phyloP scores from a whole-genome alignment of 2,888 invertebrate species.

The Dasypogon diadema region DNA sequence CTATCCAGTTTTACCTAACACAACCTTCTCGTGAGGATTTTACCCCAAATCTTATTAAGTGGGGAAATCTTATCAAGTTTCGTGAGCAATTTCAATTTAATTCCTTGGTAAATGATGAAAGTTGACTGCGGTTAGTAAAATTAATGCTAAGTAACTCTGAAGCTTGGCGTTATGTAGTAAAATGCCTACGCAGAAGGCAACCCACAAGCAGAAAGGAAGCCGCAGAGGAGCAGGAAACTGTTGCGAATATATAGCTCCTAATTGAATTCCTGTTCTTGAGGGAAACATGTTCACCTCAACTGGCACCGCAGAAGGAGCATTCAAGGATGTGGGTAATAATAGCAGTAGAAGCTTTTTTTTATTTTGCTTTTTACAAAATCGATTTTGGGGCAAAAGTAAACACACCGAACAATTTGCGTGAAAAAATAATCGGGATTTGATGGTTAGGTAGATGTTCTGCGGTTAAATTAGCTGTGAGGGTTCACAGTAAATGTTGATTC shows the following conservation, averaged over 20 bases:
- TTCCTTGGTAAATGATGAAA: slow-evolving; percentile 11
- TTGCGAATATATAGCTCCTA: neutral
- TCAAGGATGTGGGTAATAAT: slow-evolving; percentile 6
- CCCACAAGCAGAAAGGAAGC: slow-evolving; percentile 4
- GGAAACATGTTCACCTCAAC: neutral
- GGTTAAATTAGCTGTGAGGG: slow-evolving; percentile 20
- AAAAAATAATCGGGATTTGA: neutral
- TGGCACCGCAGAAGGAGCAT: too few relatives aligned
- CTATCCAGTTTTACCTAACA: slow-evolving; percentile 4
- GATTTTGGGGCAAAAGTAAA: neutral
- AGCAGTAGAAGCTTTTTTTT: slow-evolving; percentile 7
- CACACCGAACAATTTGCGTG: neutral
- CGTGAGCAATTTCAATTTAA: slow-evolving; percentile 34
- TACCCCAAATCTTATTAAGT: neutral
- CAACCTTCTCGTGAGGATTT: neutral
- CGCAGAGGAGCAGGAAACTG: neutral
- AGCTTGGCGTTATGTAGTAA: neutral
- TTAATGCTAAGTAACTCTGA: neutral
- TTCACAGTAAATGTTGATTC: slow-evolving; percentile 13
- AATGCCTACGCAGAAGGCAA: neutral
- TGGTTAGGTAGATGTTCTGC: neutral
- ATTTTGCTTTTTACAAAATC: neutral
- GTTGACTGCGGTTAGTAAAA: slow-evolving; percentile 13
- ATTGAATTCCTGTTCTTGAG: slow-evolving; percentile 24
- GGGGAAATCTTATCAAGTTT: neutral